Percentiles rank a stretch among this genome's conserved stretches.
These are phyloP conservation scores for Leptarthrus brevirostris DNA, from an alignment of 2,888 invertebrate species.

Conservation along the genomic window DNA sequence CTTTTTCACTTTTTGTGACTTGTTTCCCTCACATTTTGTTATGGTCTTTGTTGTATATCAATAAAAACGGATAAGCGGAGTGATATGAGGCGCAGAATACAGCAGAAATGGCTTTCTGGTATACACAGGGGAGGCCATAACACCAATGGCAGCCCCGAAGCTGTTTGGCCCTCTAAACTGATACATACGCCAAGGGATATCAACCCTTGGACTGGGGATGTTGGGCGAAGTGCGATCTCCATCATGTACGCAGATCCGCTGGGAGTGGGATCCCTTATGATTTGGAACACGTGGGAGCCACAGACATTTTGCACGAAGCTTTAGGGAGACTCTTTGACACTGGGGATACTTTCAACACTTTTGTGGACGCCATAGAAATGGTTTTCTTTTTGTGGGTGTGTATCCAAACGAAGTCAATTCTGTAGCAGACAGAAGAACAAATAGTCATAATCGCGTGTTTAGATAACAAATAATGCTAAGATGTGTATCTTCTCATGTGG, in stretches of 20 bases:
- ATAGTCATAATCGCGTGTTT: conserved; percentile 53
- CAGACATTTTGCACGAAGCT: conserved; percentile 17
- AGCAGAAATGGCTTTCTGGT: conserved; percentile 22
- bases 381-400: background rate
- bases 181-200: conserved; percentile 25
- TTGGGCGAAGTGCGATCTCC: background rate
- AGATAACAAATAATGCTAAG: conserved; percentile 51
- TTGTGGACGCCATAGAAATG: conserved; percentile 1
- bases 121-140: conserved; percentile 22
- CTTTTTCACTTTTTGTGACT: conserved; percentile 17
- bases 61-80: conserved; percentile 50
- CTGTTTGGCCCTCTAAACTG: conserved; percentile 35
- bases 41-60: conserved; percentile 49
- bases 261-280: conserved; percentile 15
- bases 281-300: conserved; percentile 32
- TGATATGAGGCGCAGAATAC: conserved; percentile 27
- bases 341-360: conserved; percentile 7
- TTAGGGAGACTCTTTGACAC: background rate
- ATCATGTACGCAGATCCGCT: conserved; percentile 27
- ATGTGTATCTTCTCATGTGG: conserved; percentile 40
- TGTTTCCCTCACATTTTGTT: background rate
- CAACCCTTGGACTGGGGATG: conserved; percentile 35
- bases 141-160: conserved; percentile 28
- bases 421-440: conserved; percentile 40
- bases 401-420: background rate